phyloP scores from a whole-genome alignment of 2,113 vertebrate species.

The Cyphomyrus discorhynchus region DNA sequence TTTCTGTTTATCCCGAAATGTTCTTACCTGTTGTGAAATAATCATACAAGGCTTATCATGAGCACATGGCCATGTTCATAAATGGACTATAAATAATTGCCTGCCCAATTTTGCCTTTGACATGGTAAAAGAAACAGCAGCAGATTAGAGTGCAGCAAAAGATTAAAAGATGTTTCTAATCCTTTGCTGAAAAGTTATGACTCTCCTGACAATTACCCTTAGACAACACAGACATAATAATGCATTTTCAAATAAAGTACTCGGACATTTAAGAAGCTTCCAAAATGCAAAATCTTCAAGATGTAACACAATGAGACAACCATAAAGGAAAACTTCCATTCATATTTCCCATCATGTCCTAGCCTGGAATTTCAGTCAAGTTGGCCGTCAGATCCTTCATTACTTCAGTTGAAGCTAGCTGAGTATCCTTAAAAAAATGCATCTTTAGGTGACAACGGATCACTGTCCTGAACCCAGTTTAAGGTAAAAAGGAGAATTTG shows the following conservation, averaged over 20 bases:
- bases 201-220: not conserved
- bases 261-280: not conserved
- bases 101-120: not conserved
- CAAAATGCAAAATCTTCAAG: not conserved
- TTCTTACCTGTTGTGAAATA: not conserved
- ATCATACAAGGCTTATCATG: not conserved
- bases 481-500: not conserved
- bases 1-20: not conserved
- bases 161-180: slow-evolving; percentile 7
- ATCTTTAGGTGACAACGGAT: not conserved
- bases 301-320: not conserved
- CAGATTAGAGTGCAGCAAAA: not conserved
- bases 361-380: not conserved
- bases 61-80: not conserved
- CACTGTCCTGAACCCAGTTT: not conserved
- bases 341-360: not conserved
- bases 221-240: not conserved
- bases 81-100: not conserved
- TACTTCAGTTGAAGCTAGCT: not conserved
- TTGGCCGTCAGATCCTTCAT: not conserved
- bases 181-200: not conserved
- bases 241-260: not conserved
- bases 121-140: not conserved
- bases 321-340: not conserved
- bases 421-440: not conserved